A percentile compares a stretch with the other conserved stretches of the same genome.
Evolutionary conservation across 2,113 vertebrate genomes (phyloP).

Genomic region (Melanotaenia duboulayi): DNA sequence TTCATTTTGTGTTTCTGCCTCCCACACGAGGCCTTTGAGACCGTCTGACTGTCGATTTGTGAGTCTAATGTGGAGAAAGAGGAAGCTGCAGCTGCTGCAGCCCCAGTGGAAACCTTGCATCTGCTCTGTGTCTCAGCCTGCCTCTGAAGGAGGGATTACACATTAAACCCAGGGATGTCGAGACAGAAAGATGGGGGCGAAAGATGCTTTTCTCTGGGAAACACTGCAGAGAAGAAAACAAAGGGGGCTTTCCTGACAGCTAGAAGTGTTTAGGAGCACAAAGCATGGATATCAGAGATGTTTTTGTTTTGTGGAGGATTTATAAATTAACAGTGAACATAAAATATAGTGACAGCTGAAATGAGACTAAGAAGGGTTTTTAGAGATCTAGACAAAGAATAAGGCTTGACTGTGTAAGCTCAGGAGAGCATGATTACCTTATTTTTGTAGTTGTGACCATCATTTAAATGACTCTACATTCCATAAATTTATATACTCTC

Average conservation of each 20-base stretch:
- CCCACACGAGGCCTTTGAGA: constrained; percentile 55
- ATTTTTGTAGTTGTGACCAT: not conserved
- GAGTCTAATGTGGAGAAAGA: constrained; percentile 70
- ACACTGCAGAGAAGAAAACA: constrained; percentile 41
- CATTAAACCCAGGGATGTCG: constrained; percentile 50
- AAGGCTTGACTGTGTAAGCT: not conserved
- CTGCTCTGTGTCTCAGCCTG: constrained; percentile 43
- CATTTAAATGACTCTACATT: not conserved
- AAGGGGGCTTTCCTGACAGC: constrained; percentile 45
- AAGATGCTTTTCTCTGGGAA: constrained; percentile 36
- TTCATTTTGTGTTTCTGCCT: constrained; percentile 46
- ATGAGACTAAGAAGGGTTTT: not conserved
- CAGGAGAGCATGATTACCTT: constrained; percentile 1
- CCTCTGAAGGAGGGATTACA: constrained; percentile 69
- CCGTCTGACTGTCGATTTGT: constrained; percentile 58
- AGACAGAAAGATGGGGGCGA: constrained; percentile 45
- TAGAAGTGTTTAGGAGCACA: constrained; percentile 26
- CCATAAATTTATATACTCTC: not conserved
- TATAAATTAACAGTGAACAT: constrained; percentile 23
- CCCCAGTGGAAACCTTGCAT: constrained; percentile 3
- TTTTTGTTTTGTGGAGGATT: constrained; percentile 5
- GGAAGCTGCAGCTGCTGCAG: constrained; percentile 62
- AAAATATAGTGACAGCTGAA: constrained; percentile 26
- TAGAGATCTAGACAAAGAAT: not conserved
- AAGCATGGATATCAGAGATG: constrained; percentile 33